Conservation (phyloP, 2,113 vertebrate genomes). For the Pagrus major region DNA sequence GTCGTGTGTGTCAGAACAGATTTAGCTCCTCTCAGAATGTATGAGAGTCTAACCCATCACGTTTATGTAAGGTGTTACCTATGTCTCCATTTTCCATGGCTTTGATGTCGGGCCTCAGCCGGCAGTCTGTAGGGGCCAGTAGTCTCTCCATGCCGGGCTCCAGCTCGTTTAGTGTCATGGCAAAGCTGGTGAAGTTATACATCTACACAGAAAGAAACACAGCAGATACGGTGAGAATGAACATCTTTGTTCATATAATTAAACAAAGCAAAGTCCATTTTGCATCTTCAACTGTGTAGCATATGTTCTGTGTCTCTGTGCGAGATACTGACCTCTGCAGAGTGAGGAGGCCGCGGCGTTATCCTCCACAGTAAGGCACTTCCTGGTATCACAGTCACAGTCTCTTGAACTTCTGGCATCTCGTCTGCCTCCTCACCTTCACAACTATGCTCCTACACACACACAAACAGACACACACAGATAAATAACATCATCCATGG, state of each 20-base stretch:
- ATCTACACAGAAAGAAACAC: constrained; percentile 83
- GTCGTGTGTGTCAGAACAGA: neutral
- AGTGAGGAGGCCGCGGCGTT: constrained; percentile 90
- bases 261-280: neutral
- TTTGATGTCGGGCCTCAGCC: constrained; percentile 93
- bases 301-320: neutral
- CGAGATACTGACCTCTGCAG: constrained; percentile 86
- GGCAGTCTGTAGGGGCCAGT: constrained; percentile 92
- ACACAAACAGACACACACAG: constrained; percentile 24
- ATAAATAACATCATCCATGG: neutral
- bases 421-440: constrained; percentile 87
- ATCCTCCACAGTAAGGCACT: constrained; percentile 97
- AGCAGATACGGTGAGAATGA: neutral
- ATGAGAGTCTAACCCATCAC: neutral
- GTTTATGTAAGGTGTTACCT: constrained; percentile 76
- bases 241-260: neutral
- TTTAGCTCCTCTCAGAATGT: neutral
- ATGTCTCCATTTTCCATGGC: constrained; percentile 96
- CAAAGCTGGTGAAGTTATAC: constrained; percentile 98
- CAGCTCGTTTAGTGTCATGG: constrained; percentile 94
- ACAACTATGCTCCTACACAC: constrained; percentile 78
- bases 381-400: constrained; percentile 93
- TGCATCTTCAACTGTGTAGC: neutral
- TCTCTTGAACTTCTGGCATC: constrained; percentile 92
- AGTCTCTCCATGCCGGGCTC: constrained; percentile 87